Base-by-base conservation (phyloP, 1,140 invertebrate species). In the Tetramorium alpestre region DNA sequence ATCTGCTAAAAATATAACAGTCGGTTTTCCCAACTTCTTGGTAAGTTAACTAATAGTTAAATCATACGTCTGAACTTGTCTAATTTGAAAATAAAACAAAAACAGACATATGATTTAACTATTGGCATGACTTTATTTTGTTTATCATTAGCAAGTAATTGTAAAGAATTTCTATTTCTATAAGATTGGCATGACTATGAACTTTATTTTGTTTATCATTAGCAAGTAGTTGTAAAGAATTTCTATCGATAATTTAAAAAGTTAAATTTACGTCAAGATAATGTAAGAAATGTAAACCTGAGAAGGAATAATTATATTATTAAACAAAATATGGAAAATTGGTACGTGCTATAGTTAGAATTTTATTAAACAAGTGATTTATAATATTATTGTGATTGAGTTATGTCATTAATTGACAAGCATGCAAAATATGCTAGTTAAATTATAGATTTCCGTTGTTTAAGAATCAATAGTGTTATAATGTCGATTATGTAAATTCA, bases 401-500 rank as follows among this genome's bases (percentile, higher is more conserved):
- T 75, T 75, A 56, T 22, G 56, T 22, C 56, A 41, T 75, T 22
- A 54, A 75, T 22, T 41, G 0, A 60, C n/a, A 44, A 44, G 7
- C 22, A 28, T 3, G 4, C 60, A 65, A 49, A 16, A 13, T 33
- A 13, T 33, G 41, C 33, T 3, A 33, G 6, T 51, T 67, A 54
- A 80, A 28, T 54, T 25, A 69, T 5, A 18, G 4, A 28, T 64
- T 65, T 54, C 3, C 13, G 33, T 69, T 67, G 6, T 80, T 78
- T 51, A 54, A 18, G 22, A 54, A 16, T 33, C 22, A 47, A 78
- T 10, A 8, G 54, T 8, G 13, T 54, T 67, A 28, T 44, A 33
- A 33, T 18, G 33, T 25, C 18, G 62, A 80, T 80, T 80, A 47
- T 73, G 28, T 73, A 72, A 82, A 73, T 33, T 82, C 22, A 41